These are phyloP conservation scores for Psittacula derbiana DNA, from an alignment of 2,797 vertebrate species.

Conservation along the genomic window DNA sequence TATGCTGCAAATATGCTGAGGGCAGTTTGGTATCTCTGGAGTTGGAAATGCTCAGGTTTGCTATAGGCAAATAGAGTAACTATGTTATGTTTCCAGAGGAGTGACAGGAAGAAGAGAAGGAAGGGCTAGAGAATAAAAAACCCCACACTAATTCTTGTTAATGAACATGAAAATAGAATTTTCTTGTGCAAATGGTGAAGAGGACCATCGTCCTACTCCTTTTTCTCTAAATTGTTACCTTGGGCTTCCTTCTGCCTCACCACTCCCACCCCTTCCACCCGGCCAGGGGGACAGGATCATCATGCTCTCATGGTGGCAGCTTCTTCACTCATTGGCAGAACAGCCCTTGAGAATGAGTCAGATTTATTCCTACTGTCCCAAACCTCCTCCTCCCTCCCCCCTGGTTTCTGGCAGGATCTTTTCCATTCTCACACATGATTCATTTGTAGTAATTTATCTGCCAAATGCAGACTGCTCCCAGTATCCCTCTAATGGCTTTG, in stretches of 20 bases:
- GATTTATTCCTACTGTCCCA: background rate
- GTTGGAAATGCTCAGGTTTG: background rate
- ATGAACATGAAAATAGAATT: background rate
- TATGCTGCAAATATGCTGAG: background rate
- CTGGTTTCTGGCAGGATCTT: background rate
- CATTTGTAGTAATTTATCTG: background rate
- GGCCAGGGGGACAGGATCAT: background rate
- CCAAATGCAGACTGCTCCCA: background rate
- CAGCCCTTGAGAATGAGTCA: background rate
- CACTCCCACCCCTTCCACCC: too few relatives aligned
- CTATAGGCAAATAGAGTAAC: background rate
- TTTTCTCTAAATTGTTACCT: background rate
- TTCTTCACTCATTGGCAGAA: background rate
- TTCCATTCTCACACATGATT: background rate
- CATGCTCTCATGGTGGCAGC: background rate
- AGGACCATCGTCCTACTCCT: background rate
- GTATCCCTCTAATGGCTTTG: background rate
- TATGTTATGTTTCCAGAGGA: background rate
- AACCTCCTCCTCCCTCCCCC: background rate
- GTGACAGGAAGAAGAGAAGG: background rate
- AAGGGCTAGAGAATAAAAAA: background rate
- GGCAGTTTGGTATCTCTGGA: background rate
- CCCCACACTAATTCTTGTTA: background rate
- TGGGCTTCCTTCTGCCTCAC: background rate
- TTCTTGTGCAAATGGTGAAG: background rate